Evolutionary conservation across 2,888 invertebrate genomes (phyloP), one percentile per base, ranked within the genome.

Genomic region (Lasioglossum malachurum): DNA sequence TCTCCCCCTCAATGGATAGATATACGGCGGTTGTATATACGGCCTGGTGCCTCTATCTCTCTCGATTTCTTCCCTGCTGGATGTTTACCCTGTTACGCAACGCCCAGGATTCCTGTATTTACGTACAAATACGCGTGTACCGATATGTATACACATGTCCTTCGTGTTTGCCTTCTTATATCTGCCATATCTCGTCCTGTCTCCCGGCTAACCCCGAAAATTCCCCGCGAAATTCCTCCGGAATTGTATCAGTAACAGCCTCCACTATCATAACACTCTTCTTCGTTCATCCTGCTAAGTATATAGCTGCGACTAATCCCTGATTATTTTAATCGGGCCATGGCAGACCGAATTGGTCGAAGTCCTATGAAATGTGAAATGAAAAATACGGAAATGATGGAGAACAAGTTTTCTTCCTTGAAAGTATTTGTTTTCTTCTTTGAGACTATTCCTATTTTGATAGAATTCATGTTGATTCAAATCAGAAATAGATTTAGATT

Each of bases 131-230:
- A 94, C 90, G 90, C 91, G 91, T 90, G 92, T 93, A 91, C 87
- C 87, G 90, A 89, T 91, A 83, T 76, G 82, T 91, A 91, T 91
- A 92, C 89, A 85, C 85, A 80, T 87, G 89, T 93, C 88, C 74
- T 83, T 82, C 87, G 85, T 95, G 93, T 95, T 94, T 94, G 92
- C 93, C 92, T 94, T 94, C 94, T 94, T 94, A 94, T 94, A 93
- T 94, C 92, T 92, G 79, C 88, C 88, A 87, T 91, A 90, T 91
- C 89, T 91, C 75, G 75, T 86, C 53, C 73, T 80, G 82, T 86
- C 87, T 89, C 78, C 38, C 57, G 74, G 72, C 72, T 83, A 84
- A 75, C 77, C 81, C 75, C 80, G 78, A 83, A 84, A 89, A 78
- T 75, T 80, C 46, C 57, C 83, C 67, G 60, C 74, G 67, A 73